These are phyloP conservation scores for Hyperoplus immaculatus DNA, from an alignment of 2,797 vertebrate species.

Conservation along the genomic window DNA sequence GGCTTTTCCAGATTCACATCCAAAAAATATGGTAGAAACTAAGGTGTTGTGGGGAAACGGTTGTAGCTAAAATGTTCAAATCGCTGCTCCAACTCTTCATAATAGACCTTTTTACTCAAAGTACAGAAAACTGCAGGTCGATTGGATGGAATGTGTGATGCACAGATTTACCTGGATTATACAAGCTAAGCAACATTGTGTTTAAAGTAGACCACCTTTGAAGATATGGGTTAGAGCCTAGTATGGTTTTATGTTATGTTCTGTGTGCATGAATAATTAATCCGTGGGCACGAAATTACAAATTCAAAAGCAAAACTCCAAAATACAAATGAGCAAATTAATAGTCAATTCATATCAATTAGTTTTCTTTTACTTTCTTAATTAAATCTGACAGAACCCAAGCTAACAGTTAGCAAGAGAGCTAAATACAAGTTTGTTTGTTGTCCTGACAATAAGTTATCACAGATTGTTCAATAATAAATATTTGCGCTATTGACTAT, in stretches of 20 bases:
- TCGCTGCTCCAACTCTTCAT: neutral
- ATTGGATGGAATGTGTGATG: neutral
- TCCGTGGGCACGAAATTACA: neutral
- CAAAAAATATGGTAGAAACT: neutral
- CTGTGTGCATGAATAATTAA: neutral
- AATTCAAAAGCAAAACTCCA: neutral
- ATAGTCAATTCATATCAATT: too few relatives aligned
- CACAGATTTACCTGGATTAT: neutral
- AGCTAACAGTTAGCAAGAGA: neutral
- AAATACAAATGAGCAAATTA: neutral
- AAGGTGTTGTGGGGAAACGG: neutral
- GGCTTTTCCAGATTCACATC: slow-evolving; percentile 29
- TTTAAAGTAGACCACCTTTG: neutral
- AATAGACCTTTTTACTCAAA: neutral
- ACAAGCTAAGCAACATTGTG: neutral
- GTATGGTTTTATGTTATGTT: neutral
- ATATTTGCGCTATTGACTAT: neutral
- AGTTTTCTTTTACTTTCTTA: too few relatives aligned
- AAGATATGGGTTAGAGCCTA: neutral
- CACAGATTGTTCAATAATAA: neutral
- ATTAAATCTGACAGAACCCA: neutral
- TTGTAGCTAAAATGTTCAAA: neutral
- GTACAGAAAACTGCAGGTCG: neutral
- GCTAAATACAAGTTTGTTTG: neutral
- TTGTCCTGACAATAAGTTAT: neutral